Base-by-base conservation (phyloP, 2,797 vertebrate species). In the Cyclopterus lumpus region DNA sequence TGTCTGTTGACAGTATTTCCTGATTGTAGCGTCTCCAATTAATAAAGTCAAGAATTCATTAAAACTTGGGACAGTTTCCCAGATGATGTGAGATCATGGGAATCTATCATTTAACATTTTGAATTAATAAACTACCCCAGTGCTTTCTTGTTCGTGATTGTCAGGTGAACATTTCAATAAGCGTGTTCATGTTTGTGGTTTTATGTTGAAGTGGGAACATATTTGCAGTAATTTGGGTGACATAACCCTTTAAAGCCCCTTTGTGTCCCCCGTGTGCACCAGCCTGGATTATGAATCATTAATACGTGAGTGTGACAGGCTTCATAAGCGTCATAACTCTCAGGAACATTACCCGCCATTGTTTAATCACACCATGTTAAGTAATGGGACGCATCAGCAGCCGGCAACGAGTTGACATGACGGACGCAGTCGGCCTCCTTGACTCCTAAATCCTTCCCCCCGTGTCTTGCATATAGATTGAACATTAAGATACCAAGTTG, bases 381-480 rank as follows among this genome's bases (percentile, higher is more conserved):
- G 82, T 88, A 89, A 92, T 15, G n/a, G 64, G 40, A 75, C 84
- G 68, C 49, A 18, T 70, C 65, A 9, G 49, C 63, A 18, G 36
- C 8, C 10, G 36, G 8, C n/a, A 49, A 24, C 63, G 6, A 44
- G 79, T 24, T 4, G 73, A 81, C 81, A 77, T 88, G 83, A 90
- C 73, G 75, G 86, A 90, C 73, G 53, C 51, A 36, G n/a, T 55
- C 26, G 6, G 60, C 44, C 68, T 73, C 80, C 18, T 36, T 61
- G 71, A 76, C 78, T 76, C 73, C 51, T 28, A 12, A 42, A 73
- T 55, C 75, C 18, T 36, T 69, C 62, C 16, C 54, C 49, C 28
- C 65, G 11, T 74, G 74, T 42, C 70, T 30, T 93, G 93, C 88
- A 94, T 94, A 90, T 87, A 93, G 89, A 93, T 92, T 90, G 89